A percentile compares a stretch with the other conserved stretches of the same genome.
Evolutionary conservation across 64 coral and sea anemone genomes (phyloP).

Genomic region (Pocillopora damicornis): DNA sequence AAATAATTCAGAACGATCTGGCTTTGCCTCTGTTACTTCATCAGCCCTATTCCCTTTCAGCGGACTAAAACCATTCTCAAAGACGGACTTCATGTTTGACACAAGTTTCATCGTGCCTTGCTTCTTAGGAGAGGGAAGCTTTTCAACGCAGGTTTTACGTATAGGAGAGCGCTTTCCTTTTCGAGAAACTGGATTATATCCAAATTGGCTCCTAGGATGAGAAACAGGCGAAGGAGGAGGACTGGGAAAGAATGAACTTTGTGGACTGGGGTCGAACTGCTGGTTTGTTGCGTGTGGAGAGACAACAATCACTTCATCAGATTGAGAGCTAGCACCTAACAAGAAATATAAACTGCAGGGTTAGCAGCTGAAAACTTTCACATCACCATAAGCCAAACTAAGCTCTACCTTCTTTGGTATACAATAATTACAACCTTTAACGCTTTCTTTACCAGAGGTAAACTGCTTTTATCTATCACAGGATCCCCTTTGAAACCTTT

Average conservation of each 20-base stretch:
- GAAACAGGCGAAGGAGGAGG: slow-evolving; percentile 33
- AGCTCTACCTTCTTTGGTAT: too few relatives aligned
- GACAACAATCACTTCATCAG: slow-evolving; percentile 10
- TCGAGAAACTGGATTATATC: too few relatives aligned
- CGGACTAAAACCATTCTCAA: neutral
- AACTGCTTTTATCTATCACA: too few relatives aligned
- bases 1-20: neutral
- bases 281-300: neutral
- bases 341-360: neutral
- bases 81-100: neutral
- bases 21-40: neutral
- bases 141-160: neutral
- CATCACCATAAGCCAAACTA: too few relatives aligned
- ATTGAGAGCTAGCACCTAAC: neutral
- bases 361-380: neutral
- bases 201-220: neutral
- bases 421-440: neutral
- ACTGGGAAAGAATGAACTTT: slow-evolving; percentile 1
- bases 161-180: neutral
- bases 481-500: too few relatives aligned
- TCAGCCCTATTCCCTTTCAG: neutral
- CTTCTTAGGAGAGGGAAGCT: neutral
- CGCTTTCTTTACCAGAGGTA: neutral
- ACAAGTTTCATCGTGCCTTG: neutral
- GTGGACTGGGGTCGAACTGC: neutral